Evolutionary conservation across 2,888 invertebrate genomes (phyloP).

Genomic region (Neuroscelio doddi): DNA sequence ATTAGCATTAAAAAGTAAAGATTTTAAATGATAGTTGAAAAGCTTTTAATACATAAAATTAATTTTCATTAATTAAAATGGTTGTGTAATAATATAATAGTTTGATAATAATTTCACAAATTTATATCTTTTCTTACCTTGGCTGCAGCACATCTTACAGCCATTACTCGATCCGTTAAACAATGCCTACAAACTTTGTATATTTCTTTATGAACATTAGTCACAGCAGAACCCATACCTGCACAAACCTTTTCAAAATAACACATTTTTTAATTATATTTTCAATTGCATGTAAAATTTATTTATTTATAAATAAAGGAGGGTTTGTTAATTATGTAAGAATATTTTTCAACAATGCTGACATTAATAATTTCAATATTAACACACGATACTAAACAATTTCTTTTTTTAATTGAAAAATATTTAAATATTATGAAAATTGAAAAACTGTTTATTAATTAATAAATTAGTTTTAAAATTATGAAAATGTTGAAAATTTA

Average conservation of each 20-base stretch:
- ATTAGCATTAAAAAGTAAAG: neutral
- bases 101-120: neutral
- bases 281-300: no score
- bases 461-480: no score
- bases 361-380: no score
- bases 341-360: no score
- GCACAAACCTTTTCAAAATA: constrained; percentile 79
- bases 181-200: constrained; percentile 92
- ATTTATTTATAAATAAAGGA: neutral
- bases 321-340: neutral
- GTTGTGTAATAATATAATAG: neutral
- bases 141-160: constrained; percentile 94
- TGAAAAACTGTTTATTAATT: neutral
- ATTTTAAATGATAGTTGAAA: no score
- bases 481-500: no score
- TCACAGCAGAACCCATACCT: constrained; percentile 96
- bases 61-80: neutral
- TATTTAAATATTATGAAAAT: neutral
- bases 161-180: constrained; percentile 91
- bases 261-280: neutral
- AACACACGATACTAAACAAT: no score
- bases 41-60: neutral
- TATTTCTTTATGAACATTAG: constrained; percentile 88
- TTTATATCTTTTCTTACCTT: no score
- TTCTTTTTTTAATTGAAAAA: neutral